Percentiles rank a stretch among this genome's conserved stretches.
Conservation (phyloP, 2,888 invertebrate species). For the Cerceris rybyensis region DNA sequence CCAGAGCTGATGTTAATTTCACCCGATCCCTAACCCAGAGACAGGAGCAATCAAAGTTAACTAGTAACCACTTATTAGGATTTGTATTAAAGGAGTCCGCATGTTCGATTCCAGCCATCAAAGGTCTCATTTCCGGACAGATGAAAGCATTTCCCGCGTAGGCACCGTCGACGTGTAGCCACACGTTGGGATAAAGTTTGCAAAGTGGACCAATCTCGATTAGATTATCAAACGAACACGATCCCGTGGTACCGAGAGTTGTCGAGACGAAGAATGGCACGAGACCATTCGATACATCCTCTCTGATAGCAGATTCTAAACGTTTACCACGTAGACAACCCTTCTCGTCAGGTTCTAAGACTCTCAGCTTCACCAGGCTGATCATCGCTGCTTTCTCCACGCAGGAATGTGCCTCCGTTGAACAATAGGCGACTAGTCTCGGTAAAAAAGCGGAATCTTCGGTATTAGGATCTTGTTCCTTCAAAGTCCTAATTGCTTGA, state of each 20-base stretch:
- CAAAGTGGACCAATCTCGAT: constrained; percentile 90
- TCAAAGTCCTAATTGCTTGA: constrained; percentile 87
- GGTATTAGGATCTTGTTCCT: constrained; percentile 82
- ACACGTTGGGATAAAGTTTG: constrained; percentile 85
- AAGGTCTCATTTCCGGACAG: constrained; percentile 90
- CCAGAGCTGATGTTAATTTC: constrained; percentile 90
- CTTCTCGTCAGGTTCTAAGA: constrained; percentile 88
- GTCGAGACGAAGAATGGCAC: constrained; percentile 93
- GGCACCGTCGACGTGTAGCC: constrained; percentile 94
- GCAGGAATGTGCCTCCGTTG: constrained; percentile 89
- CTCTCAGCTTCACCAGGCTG: constrained; percentile 87
- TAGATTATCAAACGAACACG: constrained; percentile 92
- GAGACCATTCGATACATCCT: constrained; percentile 89
- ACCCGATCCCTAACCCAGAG: constrained; percentile 92
- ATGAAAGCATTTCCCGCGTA: constrained; percentile 94
- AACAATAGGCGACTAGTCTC: constrained; percentile 89
- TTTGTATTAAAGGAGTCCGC: constrained; percentile 94
- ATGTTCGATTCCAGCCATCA: constrained; percentile 87
- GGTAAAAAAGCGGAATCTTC: constrained; percentile 89
- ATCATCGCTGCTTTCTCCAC: constrained; percentile 92
- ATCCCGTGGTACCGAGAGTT: constrained; percentile 92
- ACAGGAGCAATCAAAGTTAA: constrained; percentile 93
- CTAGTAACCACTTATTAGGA: constrained; percentile 93
- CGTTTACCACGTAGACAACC: constrained; percentile 86
- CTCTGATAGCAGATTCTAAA: constrained; percentile 86